Percentiles rank a stretch among this genome's conserved stretches.
Evolutionary conservation across 2,888 invertebrate genomes (phyloP).

Genomic region (Monopis laevigella): DNA sequence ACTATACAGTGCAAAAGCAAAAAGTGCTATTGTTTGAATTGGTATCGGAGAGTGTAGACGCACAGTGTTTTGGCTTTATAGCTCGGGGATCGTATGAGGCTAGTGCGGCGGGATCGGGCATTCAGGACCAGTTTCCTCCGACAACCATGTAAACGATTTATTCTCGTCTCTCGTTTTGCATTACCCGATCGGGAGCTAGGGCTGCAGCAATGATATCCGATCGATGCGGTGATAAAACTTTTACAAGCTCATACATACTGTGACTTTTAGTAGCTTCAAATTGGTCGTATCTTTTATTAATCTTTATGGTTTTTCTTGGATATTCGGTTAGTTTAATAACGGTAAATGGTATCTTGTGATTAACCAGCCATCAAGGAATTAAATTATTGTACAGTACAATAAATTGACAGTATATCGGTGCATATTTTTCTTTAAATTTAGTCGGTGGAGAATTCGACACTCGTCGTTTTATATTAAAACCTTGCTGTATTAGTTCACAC

Average conservation of each 20-base stretch:
- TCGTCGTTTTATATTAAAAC: too few relatives aligned
- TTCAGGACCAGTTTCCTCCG: constrained; percentile 62
- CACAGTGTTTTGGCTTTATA: constrained; percentile 10
- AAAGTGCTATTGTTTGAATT: constrained; percentile 4
- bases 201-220: constrained; percentile 29
- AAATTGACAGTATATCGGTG: too few relatives aligned
- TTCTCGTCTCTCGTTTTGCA: constrained; percentile 62
- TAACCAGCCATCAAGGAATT: too few relatives aligned
- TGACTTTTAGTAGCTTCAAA: constrained; percentile 4
- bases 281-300: not conserved
- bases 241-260: constrained; percentile 4
- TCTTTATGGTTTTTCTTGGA: too few relatives aligned
- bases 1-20: too few relatives aligned
- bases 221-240: constrained; percentile 10
- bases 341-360: too few relatives aligned
- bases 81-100: constrained; percentile 7
- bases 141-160: constrained; percentile 68
- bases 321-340: too few relatives aligned
- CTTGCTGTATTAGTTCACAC: too few relatives aligned
- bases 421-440: too few relatives aligned
- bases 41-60: constrained; percentile 2
- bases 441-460: too few relatives aligned
- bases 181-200: constrained; percentile 60
- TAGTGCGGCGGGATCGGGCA: constrained; percentile 10
- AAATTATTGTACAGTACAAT: too few relatives aligned